Base-by-base conservation (phyloP, 2,888 invertebrate genomes). In the Brenthis hecate region DNA sequence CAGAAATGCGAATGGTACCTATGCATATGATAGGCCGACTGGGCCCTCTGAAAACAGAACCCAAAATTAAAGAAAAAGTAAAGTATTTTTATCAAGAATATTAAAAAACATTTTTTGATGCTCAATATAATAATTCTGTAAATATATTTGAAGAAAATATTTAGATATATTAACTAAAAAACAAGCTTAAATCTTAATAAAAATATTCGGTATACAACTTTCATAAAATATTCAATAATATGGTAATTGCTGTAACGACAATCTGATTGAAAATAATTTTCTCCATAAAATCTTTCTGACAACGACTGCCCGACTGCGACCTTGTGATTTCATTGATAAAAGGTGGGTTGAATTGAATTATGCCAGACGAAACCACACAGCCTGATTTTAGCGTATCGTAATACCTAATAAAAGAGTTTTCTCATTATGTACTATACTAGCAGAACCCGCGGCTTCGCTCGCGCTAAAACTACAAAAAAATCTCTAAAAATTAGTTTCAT, bases 241-340 rank as follows among this genome's bases (percentile, higher is more conserved):
- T 43, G 36, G 11, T 58, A 6, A 55, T 60, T 66, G 53, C 58
- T 32, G 13, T 60, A 66, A 66, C 47, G 54, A 48, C 28, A 32
- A 54, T 60, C 57, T 47, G 57, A 66, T 66, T 58, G 65, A 47
- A 58, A 66, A 66, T 58, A 47, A 66, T 54, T 66, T 66, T 65
- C 58, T 66, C 43, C 58, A 54, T 66, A 66, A 58, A 58, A 28
- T 58, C 28, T 53, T 19, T 66, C 58, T 47, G 66, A 66, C 58
- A 58, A n/a, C 47, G 66, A 54, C 43, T 47, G 48, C 19, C 47
- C 47, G 47, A 36, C 19, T 47, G 19, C 56, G 54, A 23, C 58
- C 66, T 58, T 58, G 57, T 6, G 58, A 58, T 54, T 47, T 66
- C 66, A 66, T 58, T 60, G 60, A 66, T 66, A 66, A 66, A 66